These are phyloP conservation scores for Drosophila borealis DNA, from an alignment of 2,888 invertebrate species.

Conservation along the genomic window DNA sequence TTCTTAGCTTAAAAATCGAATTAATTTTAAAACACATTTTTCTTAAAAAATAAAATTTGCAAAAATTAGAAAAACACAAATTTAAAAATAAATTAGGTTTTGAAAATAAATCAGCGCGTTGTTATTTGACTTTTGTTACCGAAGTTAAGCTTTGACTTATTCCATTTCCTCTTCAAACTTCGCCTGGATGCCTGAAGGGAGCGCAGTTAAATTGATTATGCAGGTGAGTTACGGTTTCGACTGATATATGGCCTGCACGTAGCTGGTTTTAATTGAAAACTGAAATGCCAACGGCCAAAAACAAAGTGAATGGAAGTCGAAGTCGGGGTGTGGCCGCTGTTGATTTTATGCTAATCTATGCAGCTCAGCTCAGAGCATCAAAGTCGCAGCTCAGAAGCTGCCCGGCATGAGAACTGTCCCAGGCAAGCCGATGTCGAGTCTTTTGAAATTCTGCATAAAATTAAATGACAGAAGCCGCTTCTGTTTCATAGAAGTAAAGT, in stretches of 20 bases:
- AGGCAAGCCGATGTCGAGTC: conserved; percentile 41
- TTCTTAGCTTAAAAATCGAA: conserved; percentile 1
- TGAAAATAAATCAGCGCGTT: conserved; percentile 23
- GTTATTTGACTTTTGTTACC: conserved; percentile 7
- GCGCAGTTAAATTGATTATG: conserved; percentile 62
- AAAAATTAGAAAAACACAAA: background rate
- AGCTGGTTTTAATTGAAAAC: conserved; percentile 71
- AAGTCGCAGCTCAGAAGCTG: conserved; percentile 36
- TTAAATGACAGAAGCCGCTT: conserved; percentile 49
- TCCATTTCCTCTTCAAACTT: conserved; percentile 4
- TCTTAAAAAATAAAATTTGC: background rate
- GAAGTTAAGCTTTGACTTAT: conserved; percentile 14
- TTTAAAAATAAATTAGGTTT: conserved; percentile 7
- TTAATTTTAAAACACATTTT: conserved; percentile 1
- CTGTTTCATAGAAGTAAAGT: conserved; percentile 51
- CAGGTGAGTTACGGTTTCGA: conserved; percentile 62
- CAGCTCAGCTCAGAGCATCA: conserved; percentile 57
- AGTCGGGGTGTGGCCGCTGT: conserved; percentile 42
- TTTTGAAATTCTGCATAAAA: conserved; percentile 72
- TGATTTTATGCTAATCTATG: conserved; percentile 79
- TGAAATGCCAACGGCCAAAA: conserved; percentile 49
- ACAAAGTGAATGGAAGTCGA: conserved; percentile 24
- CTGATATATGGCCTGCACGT: conserved; percentile 67
- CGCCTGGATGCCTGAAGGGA: background rate
- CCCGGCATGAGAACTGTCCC: conserved; percentile 1